Evolutionary conservation across 2,113 vertebrate genomes (phyloP), one percentile per base, ranked within the genome.

Genomic region (Choloepus hoffmanni): DNA sequence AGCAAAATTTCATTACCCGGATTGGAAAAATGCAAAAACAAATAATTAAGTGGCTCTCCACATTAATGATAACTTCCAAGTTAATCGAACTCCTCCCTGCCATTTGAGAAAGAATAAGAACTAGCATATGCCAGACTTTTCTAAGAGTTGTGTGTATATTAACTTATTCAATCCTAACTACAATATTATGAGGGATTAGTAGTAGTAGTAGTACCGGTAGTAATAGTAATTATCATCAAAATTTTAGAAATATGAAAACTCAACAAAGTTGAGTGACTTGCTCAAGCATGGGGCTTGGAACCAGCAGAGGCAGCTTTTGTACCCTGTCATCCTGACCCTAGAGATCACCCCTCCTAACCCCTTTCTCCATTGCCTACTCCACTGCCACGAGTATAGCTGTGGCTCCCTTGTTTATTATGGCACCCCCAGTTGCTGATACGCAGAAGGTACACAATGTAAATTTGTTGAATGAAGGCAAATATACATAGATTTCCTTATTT

Each of bases 381-480:
- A 36, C 3, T 7, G 18, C 0, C 13, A 3, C 36, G 16, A 16
- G 24, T 43, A 16, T 85, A 3, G 24, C 23, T 43, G 0, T 8
- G 5, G 53, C 13, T 28, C 7, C 72, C 43, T 60, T 36, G 3
- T 1, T 63, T 28, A 5, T 24, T 13, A 4, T 26, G 28, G n/a
- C 26, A 50, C 50, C 30, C 12, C 16, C 2, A 6, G 12, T 43
- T 85, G 45, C 11, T 82, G 12, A 76, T 14, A 15, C 5, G 50
- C 5, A 45, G 60, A 93, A 63, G 15, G 89, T 1, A 50, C 2
- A 36, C 24, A 45, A 4, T 13, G 26, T 5, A 23, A 10, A 73
- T 55, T 21, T 72, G 26, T 13, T 33, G 28, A 72, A 55, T 48
- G 26, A 43, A 82, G 73, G 5, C 33, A 78, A 2, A 78, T 7